These are phyloP conservation scores for Iselma pallidipennis DNA, from an alignment of 2,888 invertebrate species.

Conservation along the genomic window DNA sequence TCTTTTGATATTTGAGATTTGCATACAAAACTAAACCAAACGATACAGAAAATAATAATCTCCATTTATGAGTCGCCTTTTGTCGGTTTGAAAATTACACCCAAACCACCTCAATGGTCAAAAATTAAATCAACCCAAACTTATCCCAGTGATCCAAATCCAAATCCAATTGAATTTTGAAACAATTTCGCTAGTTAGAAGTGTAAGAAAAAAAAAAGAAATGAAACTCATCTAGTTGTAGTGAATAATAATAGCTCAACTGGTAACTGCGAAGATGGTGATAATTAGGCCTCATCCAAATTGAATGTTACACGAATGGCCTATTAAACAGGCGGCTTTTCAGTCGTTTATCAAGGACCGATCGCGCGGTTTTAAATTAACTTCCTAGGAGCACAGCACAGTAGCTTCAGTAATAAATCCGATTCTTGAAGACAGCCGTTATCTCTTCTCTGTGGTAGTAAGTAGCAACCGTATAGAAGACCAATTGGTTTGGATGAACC, in stretches of 20 bases:
- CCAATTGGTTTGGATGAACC: constrained; percentile 46
- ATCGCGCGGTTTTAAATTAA: constrained; percentile 29
- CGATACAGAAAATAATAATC: constrained; percentile 23
- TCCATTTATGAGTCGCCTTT: neutral
- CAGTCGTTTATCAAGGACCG: constrained; percentile 3
- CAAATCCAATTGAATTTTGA: neutral
- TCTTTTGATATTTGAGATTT: constrained; percentile 25
- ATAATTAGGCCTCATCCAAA: constrained; percentile 2
- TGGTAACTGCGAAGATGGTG: no score
- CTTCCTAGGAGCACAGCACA: constrained; percentile 31
- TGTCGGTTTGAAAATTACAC: neutral
- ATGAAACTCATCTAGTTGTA: neutral
- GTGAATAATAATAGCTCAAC: neutral
- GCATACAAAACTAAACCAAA: constrained; percentile 15
- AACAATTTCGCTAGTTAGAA: neutral
- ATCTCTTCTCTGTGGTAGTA: constrained; percentile 16
- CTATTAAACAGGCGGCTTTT: constrained; percentile 16
- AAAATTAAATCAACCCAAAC: neutral
- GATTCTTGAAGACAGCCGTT: constrained; percentile 30
- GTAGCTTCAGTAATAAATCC: constrained; percentile 41
- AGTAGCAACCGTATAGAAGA: constrained; percentile 23
- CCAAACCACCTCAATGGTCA: neutral
- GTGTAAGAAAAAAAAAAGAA: neutral
- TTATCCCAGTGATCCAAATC: neutral
- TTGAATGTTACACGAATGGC: constrained; percentile 1